Evolutionary conservation across 1,140 invertebrate genomes (phyloP).

Genomic region (Sitodiplosis mosellana): DNA sequence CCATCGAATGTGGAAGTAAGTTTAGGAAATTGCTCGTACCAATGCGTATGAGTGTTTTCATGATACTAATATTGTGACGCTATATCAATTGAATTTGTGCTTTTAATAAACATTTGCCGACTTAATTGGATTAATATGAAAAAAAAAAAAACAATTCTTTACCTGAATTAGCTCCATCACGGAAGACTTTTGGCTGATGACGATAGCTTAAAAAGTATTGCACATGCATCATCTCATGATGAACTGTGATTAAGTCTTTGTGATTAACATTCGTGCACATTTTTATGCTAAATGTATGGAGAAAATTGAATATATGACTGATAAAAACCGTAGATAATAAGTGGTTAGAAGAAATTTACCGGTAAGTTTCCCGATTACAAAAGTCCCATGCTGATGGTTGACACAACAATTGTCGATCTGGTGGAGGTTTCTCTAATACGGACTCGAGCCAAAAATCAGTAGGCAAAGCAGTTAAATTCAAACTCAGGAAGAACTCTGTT

Average conservation of each 20-base stretch:
- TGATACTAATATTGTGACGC: no score
- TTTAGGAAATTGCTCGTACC: no score
- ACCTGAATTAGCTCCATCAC: constrained; percentile 85
- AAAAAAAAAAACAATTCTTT: no score
- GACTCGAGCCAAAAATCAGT: constrained; percentile 66
- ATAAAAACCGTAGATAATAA: constrained; percentile 9
- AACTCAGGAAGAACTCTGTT: constrained; percentile 69
- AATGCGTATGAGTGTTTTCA: no score
- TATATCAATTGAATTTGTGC: no score
- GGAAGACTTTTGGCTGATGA: constrained; percentile 63
- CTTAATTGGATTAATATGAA: no score
- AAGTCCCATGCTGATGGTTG: constrained; percentile 88
- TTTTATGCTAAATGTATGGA: constrained; percentile 85
- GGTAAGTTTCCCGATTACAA: constrained; percentile 68
- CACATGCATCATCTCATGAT: constrained; percentile 88
- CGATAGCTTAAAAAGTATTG: constrained; percentile 79
- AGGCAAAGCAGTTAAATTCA: constrained; percentile 67
- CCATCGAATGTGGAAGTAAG: no score
- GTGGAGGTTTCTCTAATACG: constrained; percentile 51
- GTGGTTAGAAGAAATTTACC: constrained; percentile 26
- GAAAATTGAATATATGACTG: no score
- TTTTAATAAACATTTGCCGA: no score
- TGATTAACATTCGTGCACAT: constrained; percentile 83
- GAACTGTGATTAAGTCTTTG: constrained; percentile 74
- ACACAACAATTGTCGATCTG: constrained; percentile 55